A percentile compares a stretch with the other conserved stretches of the same genome.
Evolutionary conservation across 2,888 invertebrate species (phyloP).

Genomic region (Idaea straminata): DNA sequence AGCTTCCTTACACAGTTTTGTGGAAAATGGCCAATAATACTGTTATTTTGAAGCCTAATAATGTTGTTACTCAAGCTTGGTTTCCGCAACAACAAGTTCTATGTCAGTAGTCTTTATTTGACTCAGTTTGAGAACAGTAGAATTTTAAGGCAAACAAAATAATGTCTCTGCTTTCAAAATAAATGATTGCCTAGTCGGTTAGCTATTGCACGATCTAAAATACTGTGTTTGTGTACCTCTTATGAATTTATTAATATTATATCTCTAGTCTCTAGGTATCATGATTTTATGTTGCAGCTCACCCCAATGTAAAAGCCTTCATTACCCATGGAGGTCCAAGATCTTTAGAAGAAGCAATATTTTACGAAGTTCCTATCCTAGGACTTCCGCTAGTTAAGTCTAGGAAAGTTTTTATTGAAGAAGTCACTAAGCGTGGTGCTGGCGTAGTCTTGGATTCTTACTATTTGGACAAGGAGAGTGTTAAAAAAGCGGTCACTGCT

Average conservation of each 20-base stretch:
- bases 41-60: constrained; percentile 59
- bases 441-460: constrained; percentile 65
- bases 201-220: too few relatives aligned
- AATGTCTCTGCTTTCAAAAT: too few relatives aligned
- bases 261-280: too few relatives aligned
- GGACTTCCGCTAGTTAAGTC: constrained; percentile 62
- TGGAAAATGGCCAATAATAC: constrained; percentile 76
- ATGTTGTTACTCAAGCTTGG: constrained; percentile 72
- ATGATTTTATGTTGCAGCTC: constrained; percentile 46
- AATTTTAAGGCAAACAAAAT: too few relatives aligned
- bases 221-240: too few relatives aligned
- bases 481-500: constrained; percentile 47
- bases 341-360: constrained; percentile 71
- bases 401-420: constrained; percentile 58
- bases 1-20: constrained; percentile 70
- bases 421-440: constrained; percentile 57
- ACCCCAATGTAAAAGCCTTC: constrained; percentile 67
- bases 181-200: too few relatives aligned
- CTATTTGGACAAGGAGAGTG: constrained; percentile 54
- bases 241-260: too few relatives aligned
- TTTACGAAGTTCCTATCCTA: constrained; percentile 64
- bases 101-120: constrained; percentile 45
- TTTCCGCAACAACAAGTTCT: constrained; percentile 79
- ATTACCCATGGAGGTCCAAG: constrained; percentile 68
- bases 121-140: too few relatives aligned